Evolutionary conservation across 2,113 vertebrate genomes (phyloP).

Genomic region (Tor tambroides): DNA sequence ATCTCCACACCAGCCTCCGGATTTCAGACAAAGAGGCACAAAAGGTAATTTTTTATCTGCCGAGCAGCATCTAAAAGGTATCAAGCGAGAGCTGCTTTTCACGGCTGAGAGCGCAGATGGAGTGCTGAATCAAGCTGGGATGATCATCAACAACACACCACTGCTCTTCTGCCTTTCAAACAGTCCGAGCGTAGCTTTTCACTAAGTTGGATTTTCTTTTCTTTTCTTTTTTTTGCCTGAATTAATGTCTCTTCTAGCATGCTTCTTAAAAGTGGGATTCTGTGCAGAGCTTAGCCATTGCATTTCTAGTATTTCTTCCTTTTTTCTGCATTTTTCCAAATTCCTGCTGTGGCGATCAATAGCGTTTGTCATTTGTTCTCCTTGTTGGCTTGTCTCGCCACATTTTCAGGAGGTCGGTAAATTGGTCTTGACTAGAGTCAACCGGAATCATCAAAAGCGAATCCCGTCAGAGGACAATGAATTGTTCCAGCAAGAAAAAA

Average conservation of each 20-base stretch:
- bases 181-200: slow-evolving; percentile 50
- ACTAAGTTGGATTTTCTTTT: slow-evolving; percentile 39
- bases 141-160: slow-evolving; percentile 59
- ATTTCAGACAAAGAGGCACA: slow-evolving; percentile 43
- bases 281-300: slow-evolving; percentile 42
- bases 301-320: slow-evolving; percentile 19
- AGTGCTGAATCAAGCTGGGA: slow-evolving; percentile 44
- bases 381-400: slow-evolving; percentile 44
- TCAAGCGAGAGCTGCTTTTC: slow-evolving; percentile 39
- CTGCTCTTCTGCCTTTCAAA: slow-evolving; percentile 52
- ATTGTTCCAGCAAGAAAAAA: slow-evolving; percentile 43
- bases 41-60: slow-evolving; percentile 26
- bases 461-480: slow-evolving; percentile 40
- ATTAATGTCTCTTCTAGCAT: slow-evolving; percentile 41
- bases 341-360: slow-evolving; percentile 53
- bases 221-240: slow-evolving; percentile 38
- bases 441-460: slow-evolving; percentile 46
- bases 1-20: slow-evolving; percentile 40
- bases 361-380: slow-evolving; percentile 51
- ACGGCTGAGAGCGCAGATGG: slow-evolving; percentile 38
- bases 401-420: slow-evolving; percentile 49
- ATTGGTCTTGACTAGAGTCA: slow-evolving; percentile 46
- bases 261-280: slow-evolving; percentile 48
- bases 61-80: slow-evolving; percentile 47
- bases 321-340: slow-evolving; percentile 36